These are phyloP conservation scores for Homarus gammarus DNA, from an alignment of 2,888 invertebrate species.

Conservation along the genomic window DNA sequence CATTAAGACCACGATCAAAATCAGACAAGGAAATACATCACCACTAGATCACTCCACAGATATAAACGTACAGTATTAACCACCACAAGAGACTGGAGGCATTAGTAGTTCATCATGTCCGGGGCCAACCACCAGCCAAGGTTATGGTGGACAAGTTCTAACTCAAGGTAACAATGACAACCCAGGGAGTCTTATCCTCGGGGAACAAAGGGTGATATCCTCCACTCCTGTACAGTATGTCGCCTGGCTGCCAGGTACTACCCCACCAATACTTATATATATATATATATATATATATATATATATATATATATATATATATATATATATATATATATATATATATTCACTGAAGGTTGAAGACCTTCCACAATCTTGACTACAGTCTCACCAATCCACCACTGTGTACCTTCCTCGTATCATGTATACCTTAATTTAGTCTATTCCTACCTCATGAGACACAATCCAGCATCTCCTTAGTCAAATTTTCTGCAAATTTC, in stretches of 20 bases:
- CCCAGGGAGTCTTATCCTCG: background rate
- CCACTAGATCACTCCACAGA: background rate
- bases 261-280: background rate
- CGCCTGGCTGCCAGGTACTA: too few species aligned
- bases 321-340: background rate
- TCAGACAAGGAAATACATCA: slow-evolving; percentile 1
- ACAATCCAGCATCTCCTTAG: too few species aligned
- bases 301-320: background rate
- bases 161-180: slow-evolving; percentile 22
- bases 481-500: too few species aligned
- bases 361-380: too few species aligned
- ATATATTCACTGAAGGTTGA: background rate
- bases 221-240: too few species aligned
- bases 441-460: too few species aligned
- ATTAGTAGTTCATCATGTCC: slow-evolving; percentile 15
- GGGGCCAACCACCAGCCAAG: slow-evolving; percentile 13
- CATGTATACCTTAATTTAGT: too few species aligned
- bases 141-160: slow-evolving; percentile 23
- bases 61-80: background rate
- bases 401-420: too few species aligned
- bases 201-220: too few species aligned
- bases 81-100: background rate
- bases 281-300: slow-evolving; percentile 18
- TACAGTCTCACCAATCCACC: too few species aligned
- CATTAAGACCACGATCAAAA: background rate